Base-by-base conservation (phyloP, 2,888 invertebrate species). In the Parapristionchus giblindavisi region DNA sequence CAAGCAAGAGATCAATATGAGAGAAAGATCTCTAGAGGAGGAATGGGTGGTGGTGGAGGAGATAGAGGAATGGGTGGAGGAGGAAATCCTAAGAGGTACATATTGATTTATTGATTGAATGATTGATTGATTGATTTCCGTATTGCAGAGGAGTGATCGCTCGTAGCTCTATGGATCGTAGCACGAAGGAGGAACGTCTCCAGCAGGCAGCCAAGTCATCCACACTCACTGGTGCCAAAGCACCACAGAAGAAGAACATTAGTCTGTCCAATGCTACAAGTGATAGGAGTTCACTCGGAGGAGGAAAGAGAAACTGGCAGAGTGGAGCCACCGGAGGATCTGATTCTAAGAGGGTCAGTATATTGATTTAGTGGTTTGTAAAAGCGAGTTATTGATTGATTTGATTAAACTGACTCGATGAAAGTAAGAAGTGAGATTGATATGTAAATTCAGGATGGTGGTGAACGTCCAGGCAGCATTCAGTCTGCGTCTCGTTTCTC, bases 1-100 rank as follows among this genome's bases (percentile, higher is more conserved):
- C 76, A 77, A 43, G 77, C 76, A 32, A 71, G 83, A 51, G 80
- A 82, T 68, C 17, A 27, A 24, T 54, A 54, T 40, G 58, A 56
- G 3, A 48, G 54, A 14, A 27, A 72, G 29, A 40, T 21, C 17
- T 32, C 27, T 24, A 27, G 73, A 51, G 61, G 73, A 60, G 48
- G 60, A 58, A 6, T 8, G 34, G 29, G 17, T 21, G 71, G 51
- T 29, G 43, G 71, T 48, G 60, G 58, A 51, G 60, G 51, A 29
- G 71, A 58, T n/a, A 24, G 60, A 27, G 38, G 27, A 8, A 43
- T 29, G 32, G 61, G 65, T 48, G 40, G 40, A 8, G 73, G 73
- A 11, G 51, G 34, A 1, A 54, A 71, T 34, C 70, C 54, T 17
- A 71, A 56, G 56, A 54, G 56, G 43, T 8, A 17, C 32, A 14